phyloP scores from a whole-genome alignment of 1,140 invertebrate genomes.

The Tigriopus japonicus region DNA sequence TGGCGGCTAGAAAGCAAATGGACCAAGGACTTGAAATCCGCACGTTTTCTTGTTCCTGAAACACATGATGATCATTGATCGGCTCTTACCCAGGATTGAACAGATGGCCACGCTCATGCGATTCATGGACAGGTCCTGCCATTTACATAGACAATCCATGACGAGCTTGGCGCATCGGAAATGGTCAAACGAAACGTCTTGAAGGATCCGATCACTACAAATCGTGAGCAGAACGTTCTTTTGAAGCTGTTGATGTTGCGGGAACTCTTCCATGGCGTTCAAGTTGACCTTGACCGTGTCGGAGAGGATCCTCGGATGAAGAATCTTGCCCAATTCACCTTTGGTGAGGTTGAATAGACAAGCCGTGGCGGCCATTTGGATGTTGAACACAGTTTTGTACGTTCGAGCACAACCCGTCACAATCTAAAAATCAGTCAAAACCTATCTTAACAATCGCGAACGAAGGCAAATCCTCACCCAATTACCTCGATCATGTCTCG shows the following conservation, averaged over 20 bases:
- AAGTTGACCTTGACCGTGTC: conserved; percentile 33
- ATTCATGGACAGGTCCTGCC: conserved; percentile 51
- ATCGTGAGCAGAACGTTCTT: conserved; percentile 56
- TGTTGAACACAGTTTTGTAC: conserved; percentile 20
- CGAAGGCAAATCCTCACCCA: background rate
- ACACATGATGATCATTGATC: too few relatives aligned
- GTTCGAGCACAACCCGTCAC: background rate
- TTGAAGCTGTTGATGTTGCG: conserved; percentile 35
- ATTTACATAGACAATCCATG: conserved; percentile 50
- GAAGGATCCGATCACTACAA: conserved; percentile 56
- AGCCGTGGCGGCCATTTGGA: conserved; percentile 61
- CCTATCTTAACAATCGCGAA: conserved; percentile 21
- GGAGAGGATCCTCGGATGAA: conserved; percentile 44
- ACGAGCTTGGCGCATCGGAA: conserved; percentile 50
- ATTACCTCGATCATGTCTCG: background rate
- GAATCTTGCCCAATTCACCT: conserved; percentile 39
- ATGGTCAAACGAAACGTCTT: conserved; percentile 52
- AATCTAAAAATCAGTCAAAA: background rate
- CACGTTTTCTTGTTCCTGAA: too few relatives aligned
- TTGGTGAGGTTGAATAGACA: conserved; percentile 60
- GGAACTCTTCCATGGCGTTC: conserved; percentile 15
- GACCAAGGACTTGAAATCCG: too few relatives aligned
- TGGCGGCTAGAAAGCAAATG: conserved; percentile 31
- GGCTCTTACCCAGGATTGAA: conserved; percentile 40
- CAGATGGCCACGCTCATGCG: conserved; percentile 65